Percentiles rank a stretch among this genome's conserved stretches.
phyloP scores from a whole-genome alignment of 2,797 vertebrate genomes.

The Sphenopsis melanotis region DNA sequence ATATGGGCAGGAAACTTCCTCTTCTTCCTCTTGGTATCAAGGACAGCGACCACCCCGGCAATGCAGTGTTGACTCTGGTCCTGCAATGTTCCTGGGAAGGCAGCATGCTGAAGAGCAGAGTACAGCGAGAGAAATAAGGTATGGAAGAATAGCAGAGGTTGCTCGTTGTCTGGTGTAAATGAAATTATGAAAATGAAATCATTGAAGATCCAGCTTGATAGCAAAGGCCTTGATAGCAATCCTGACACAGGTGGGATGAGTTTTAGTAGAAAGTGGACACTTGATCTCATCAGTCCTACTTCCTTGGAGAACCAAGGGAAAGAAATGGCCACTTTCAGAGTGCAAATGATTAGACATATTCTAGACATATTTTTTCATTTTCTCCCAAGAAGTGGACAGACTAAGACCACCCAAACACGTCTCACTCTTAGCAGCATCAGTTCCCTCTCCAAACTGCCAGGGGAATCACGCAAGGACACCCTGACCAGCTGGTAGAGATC shows the following conservation, averaged over 20 bases:
- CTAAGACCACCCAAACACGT: not conserved
- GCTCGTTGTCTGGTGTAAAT: not conserved
- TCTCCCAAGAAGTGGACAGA: not conserved
- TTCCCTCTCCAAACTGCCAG: not conserved
- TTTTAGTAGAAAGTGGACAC: not conserved
- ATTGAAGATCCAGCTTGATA: not conserved
- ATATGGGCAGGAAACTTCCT: not conserved
- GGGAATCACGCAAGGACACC: not conserved
- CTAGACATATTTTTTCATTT: not conserved
- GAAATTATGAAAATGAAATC: not conserved
- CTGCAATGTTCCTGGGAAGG: not conserved
- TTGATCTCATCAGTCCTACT: not conserved
- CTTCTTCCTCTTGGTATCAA: not conserved
- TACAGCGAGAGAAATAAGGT: not conserved
- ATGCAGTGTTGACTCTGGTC: not conserved
- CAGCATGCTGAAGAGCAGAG: not conserved
- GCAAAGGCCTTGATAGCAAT: not conserved
- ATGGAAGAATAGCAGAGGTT: not conserved
- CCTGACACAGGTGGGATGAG: not conserved
- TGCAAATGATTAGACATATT: not conserved
- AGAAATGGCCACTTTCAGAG: not conserved
- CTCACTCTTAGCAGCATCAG: rapidly evolving
- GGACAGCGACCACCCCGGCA: not conserved
- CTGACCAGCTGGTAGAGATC: not conserved
- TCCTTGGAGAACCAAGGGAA: not conserved